Evolutionary conservation across 2,797 vertebrate species (phyloP).

Genomic region (Garrulus glandarius): DNA sequence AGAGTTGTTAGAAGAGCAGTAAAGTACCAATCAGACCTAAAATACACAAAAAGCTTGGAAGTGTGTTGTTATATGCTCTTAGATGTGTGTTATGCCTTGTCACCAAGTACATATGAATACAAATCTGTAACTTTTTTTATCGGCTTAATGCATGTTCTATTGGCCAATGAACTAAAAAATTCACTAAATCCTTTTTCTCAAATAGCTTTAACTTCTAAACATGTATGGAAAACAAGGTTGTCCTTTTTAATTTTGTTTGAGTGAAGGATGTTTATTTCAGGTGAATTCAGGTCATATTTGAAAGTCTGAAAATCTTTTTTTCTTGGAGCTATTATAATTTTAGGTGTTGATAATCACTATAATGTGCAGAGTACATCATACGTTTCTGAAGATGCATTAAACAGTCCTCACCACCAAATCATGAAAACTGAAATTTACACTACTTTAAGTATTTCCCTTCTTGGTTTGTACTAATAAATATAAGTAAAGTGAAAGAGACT

Average conservation of each 20-base stretch:
- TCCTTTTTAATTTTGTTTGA: background rate
- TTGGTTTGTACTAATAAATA: background rate
- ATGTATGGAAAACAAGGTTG: accelerated
- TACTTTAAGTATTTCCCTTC: background rate
- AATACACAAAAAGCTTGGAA: background rate
- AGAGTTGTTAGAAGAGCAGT: background rate
- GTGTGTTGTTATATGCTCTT: background rate
- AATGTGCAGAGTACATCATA: background rate
- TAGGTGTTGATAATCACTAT: background rate
- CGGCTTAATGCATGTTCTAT: background rate
- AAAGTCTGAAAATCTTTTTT: background rate
- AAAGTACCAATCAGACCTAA: background rate
- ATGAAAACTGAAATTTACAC: background rate
- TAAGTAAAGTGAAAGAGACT: background rate
- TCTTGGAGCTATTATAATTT: background rate
- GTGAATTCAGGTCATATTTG: background rate
- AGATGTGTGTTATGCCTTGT: background rate
- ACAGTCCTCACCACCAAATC: background rate
- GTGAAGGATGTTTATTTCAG: background rate
- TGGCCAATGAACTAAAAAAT: background rate
- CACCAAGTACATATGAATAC: background rate
- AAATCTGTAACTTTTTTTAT: background rate
- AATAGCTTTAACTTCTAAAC: background rate
- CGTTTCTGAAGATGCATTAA: background rate
- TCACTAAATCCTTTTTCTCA: background rate